These are phyloP conservation scores for Cyclopterus lumpus DNA, from an alignment of 2,797 vertebrate genomes.

Conservation along the genomic window DNA sequence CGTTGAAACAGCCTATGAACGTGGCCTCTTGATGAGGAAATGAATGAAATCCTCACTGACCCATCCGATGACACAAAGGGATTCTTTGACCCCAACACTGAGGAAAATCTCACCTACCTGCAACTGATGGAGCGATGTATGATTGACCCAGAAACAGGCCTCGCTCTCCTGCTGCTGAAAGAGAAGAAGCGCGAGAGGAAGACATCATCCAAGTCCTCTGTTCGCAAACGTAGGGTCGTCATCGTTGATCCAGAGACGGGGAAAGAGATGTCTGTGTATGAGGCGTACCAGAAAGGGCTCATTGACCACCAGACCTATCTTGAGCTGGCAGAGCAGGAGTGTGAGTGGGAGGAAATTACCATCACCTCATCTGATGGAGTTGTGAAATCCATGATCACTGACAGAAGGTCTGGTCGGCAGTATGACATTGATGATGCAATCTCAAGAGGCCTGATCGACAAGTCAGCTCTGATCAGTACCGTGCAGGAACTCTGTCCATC, in stretches of 20 bases:
- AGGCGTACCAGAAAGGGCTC: constrained; percentile 97
- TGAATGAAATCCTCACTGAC: constrained; percentile 94
- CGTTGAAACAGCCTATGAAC: constrained; percentile 93
- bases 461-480: constrained; percentile 94
- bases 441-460: constrained; percentile 91
- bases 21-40: constrained; percentile 96
- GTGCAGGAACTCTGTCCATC: constrained; percentile 93
- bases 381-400: constrained; percentile 96
- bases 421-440: constrained; percentile 98
- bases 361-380: constrained; percentile 96
- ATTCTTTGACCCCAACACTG: constrained; percentile 98
- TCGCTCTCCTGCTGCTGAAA: constrained; percentile 92
- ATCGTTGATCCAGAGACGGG: constrained; percentile 97
- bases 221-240: constrained; percentile 97
- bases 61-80: constrained; percentile 98
- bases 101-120: constrained; percentile 97
- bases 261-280: constrained; percentile 98
- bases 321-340: constrained; percentile 96
- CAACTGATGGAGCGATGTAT: constrained; percentile 95
- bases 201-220: constrained; percentile 97
- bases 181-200: constrained; percentile 97
- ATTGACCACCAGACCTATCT: constrained; percentile 98
- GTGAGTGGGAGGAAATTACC: constrained; percentile 99
- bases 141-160: constrained; percentile 90
- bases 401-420: constrained; percentile 94